Evolutionary conservation across 1,140 invertebrate species (phyloP), one percentile per base, ranked within the genome.

Genomic region (Venustaconcha ellipsiformis): DNA sequence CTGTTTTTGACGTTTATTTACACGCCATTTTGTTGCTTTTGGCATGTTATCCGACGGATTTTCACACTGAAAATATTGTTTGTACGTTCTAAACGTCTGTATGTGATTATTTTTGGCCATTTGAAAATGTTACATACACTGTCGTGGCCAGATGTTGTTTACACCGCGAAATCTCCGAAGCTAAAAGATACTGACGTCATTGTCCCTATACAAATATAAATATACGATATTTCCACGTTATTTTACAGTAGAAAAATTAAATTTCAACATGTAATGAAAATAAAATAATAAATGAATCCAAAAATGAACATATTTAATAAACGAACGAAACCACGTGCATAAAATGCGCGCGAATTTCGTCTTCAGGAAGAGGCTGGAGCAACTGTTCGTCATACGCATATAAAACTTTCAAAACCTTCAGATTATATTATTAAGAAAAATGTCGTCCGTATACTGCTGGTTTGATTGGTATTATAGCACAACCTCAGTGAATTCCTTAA

Each of bases 11-110:
- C 67, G 1, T 71, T 62, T 71, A 30, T 71, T 71, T 26, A 71
- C 15, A n/a, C 57, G 70, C 70, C 70, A 71, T 71, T 71, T 59
- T 62, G 70, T 71, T 30, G 58, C 63, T 71, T 62, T 71, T 15
- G 70, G 70, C 63, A 59, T 37, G 48, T 37, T 60, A 62, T 71
- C 57, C 5, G 63, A 37, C 23, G 57, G 70, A n/a, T 71, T 59
- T 17, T 71, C 70, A 71, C 26, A n/a, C 2, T 71, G 57, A 12
- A 71, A 37, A 68, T 68, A 68, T 12, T 68, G 30, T 55, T 68
- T 68, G 48, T 68, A 68, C 18, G 67, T 17, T 65, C 2, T 30
- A 30, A 2, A 30, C 2, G 26, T 30, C 26, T 4, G 2, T 26
- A 1, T 26, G 1, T 30, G 26, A 30, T 30, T 30, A 4, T 30